Percentiles rank a stretch among this genome's conserved stretches.
These are phyloP conservation scores for Trididemnum nubilum DNA, from an alignment of 23 tunicate genomes.

Conservation along the genomic window DNA sequence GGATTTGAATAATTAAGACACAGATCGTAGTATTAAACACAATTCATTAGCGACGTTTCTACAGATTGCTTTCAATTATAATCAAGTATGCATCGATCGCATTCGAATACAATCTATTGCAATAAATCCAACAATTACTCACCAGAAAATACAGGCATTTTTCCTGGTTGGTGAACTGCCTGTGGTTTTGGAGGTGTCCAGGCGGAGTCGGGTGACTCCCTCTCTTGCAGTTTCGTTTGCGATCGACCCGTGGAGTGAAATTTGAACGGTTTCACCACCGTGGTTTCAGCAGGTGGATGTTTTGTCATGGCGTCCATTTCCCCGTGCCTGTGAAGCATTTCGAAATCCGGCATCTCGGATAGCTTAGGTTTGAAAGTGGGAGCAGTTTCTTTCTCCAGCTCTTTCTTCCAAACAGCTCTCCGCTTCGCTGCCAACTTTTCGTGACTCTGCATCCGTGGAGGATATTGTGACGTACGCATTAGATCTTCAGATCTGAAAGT, in stretches of 20 bases:
- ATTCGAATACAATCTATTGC: too few relatives aligned
- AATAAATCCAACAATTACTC: too few relatives aligned
- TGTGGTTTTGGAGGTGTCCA: background rate
- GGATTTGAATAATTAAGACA: too few relatives aligned
- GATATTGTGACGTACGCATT: constrained; percentile 47
- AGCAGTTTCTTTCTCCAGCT: constrained; percentile 30
- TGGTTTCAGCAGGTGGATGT: constrained; percentile 44
- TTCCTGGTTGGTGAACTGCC: constrained; percentile 22
- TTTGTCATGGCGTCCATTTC: constrained; percentile 30
- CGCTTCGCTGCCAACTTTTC: constrained; percentile 37
- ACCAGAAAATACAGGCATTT: constrained; percentile 22
- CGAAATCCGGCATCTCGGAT: constrained; percentile 70
- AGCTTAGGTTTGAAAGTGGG: constrained; percentile 55
- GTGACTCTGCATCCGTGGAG: constrained; percentile 80
- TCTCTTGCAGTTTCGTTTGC: background rate
- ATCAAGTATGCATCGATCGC: too few relatives aligned
- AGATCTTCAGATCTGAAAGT: constrained; percentile 69
- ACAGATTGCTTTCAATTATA: too few relatives aligned
- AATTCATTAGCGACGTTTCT: too few relatives aligned
- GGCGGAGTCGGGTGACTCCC: background rate
- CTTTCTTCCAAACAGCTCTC: constrained; percentile 27
- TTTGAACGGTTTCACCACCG: constrained; percentile 59
- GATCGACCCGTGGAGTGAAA: constrained; percentile 20
- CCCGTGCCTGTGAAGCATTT: constrained; percentile 51
- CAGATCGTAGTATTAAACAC: too few relatives aligned